Evolutionary conservation across 2,797 vertebrate species (phyloP), one percentile per base, ranked within the genome.

Genomic region (Alectoris magna): DNA sequence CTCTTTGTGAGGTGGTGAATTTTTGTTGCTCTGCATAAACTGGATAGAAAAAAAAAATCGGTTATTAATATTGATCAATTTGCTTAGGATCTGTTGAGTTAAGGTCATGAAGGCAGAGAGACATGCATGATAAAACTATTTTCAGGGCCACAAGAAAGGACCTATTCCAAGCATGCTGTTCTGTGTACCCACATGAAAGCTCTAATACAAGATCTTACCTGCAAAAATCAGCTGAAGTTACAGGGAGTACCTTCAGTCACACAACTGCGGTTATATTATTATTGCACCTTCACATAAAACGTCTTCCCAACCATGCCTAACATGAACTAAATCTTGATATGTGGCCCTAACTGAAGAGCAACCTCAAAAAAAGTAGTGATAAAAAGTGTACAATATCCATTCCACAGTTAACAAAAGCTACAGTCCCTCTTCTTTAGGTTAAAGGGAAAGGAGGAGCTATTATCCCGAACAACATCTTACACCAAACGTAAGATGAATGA

Each of bases 11-110:
- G 92, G 34, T 96, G 96, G 7, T 91, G 87, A 59, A 98, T 97
- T 60, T 97, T 97, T 92, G 95, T 97, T 97, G 98, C 97, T 97
- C 99, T 99, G 97, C 26, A 87, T 84, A 91, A 73, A 94, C 23
- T n/a, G 77, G 73, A 93, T 1, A 92, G 31, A 82, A 87, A 41
- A 41, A 41, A 41, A 41, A 84, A 84, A 46, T 11, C 31, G 73
- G 39, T 77, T 80, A 84, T 58, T 77, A 73, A 77, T 44, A 69
- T 46, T 49, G 51, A 67, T 31, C 36, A 36, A 44, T 53, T 80
- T 73, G 31, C 39, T 84, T 46, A 39, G 21, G 17, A 46, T 46
- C 34, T 75, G 19, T 23, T 24, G 19, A 76, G 18, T 43, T 80
- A 26, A 29, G 36, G 11, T 22, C 36, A 53, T 14, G 27, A 53